Base-by-base conservation (phyloP, 2,888 invertebrate species). In the Achlya flavicornis region DNA sequence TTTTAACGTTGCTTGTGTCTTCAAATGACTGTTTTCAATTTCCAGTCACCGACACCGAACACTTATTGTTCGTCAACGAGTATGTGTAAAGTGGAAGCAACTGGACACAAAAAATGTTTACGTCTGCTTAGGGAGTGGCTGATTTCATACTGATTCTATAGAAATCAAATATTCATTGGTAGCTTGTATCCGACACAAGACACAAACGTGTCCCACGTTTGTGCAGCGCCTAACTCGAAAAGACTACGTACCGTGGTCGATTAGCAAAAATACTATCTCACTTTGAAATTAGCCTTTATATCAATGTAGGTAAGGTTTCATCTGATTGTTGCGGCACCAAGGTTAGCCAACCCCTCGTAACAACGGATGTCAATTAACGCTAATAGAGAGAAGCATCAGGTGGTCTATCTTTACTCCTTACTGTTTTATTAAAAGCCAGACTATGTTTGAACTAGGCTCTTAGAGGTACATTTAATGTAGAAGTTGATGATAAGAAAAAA, bases 331-430 rank as follows among this genome's bases (percentile, higher is more conserved):
- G 19, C 7, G 35, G 60, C 35, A 4, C 41, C 19, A 14, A 41
- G 41, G 41, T 26, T 60, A 60, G 26, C 19, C 38, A 26, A 16
- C 60, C 60, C 60, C 41, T 60, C 26, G 60, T 41, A 19, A 41
- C 41, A 12, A 53, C 11, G 41, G 41, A 60, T 60, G 60, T 19
- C 60, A 60, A 60, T 60, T 60, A 60, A 19, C 41, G 41, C 26
- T 41, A 60, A 60, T 41, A 60, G 19, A n/a, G 33, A n/a, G 58
- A 19, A 60, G 41, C 60, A 60, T 41, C 60, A 60, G 60, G 60
- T 60, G 60, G 19, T 33, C 41, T 26, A 26, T 60, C 41, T 19
- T n/a, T 11, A 26, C 19, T 53, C 53, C 19, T 41, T 14, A 43
- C 41, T 26, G 41, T 19, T 58, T 38, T 58, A 59, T 59, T 38